These are phyloP conservation scores for Spea multiplicata DNA, from an alignment of 2,113 vertebrate species.

Conservation along the genomic window DNA sequence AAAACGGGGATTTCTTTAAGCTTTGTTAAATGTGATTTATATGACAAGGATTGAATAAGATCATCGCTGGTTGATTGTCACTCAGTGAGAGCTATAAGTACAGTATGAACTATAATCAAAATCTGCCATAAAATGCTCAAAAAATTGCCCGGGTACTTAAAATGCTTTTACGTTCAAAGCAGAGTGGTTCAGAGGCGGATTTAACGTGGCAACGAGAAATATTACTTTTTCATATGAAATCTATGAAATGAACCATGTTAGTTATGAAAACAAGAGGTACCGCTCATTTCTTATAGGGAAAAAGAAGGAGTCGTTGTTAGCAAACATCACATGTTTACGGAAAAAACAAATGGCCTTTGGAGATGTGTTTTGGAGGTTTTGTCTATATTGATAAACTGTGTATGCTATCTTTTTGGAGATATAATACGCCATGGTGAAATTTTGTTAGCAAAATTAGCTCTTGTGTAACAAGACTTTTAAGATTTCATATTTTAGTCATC, in stretches of 20 bases:
- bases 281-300: background rate
- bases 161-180: background rate
- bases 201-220: background rate
- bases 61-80: background rate
- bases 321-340: background rate
- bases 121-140: background rate
- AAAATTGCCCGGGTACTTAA: background rate
- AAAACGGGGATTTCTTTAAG: too few relatives aligned
- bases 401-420: too few relatives aligned
- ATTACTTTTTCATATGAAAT: background rate
- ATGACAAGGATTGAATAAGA: background rate
- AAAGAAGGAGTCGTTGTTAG: background rate
- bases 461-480: too few relatives aligned
- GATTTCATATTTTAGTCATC: too few relatives aligned
- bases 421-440: too few relatives aligned
- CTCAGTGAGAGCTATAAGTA: background rate
- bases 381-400: too few relatives aligned
- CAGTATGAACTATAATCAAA: background rate
- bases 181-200: background rate
- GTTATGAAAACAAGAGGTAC: background rate
- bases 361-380: too few relatives aligned
- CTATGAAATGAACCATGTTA: background rate
- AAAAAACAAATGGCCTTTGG: background rate
- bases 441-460: too few relatives aligned
- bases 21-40: too few relatives aligned